Evolutionary conservation across 1,140 invertebrate species (phyloP).

Genomic region (Rhysida immarginata): DNA sequence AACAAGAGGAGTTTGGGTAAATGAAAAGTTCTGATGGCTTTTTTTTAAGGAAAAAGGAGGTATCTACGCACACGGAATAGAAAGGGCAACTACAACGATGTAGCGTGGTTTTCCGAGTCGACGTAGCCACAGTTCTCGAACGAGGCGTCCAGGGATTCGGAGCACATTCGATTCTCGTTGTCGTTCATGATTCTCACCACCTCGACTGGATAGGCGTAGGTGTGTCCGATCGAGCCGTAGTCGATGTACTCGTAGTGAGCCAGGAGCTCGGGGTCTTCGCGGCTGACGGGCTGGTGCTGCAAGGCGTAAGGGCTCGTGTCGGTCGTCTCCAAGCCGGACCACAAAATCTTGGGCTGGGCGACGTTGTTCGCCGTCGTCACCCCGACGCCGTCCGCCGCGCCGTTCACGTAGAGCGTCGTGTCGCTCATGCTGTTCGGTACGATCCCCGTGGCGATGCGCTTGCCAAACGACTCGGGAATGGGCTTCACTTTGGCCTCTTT

Average conservation of each 20-base stretch:
- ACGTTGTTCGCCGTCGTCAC: neutral
- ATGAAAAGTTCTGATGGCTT: too few species aligned
- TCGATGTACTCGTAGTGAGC: conserved; percentile 7
- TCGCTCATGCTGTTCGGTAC: neutral
- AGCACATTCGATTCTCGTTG: neutral
- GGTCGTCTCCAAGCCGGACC: neutral
- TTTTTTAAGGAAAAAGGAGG: too few species aligned
- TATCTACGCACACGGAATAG: too few species aligned
- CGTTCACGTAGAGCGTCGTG: neutral
- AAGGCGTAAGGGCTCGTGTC: conserved; percentile 2
- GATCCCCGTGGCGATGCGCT: neutral
- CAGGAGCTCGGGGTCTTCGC: neutral
- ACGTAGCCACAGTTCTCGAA: conserved; percentile 3
- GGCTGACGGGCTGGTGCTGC: neutral
- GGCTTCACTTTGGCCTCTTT: conserved; percentile 5
- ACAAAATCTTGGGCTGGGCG: neutral
- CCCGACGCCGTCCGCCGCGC: neutral
- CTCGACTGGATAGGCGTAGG: conserved; percentile 1
- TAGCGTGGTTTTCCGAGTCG: conserved; percentile 4
- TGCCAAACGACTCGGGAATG: neutral
- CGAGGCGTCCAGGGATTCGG: conserved; percentile 1
- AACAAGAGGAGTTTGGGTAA: too few species aligned
- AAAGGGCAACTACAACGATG: conserved; percentile 4
- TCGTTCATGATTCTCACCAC: conserved; percentile 3
- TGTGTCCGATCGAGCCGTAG: conserved; percentile 2